Conservation (phyloP, 2,888 invertebrate genomes). For the Stenolophus ochropezus region DNA sequence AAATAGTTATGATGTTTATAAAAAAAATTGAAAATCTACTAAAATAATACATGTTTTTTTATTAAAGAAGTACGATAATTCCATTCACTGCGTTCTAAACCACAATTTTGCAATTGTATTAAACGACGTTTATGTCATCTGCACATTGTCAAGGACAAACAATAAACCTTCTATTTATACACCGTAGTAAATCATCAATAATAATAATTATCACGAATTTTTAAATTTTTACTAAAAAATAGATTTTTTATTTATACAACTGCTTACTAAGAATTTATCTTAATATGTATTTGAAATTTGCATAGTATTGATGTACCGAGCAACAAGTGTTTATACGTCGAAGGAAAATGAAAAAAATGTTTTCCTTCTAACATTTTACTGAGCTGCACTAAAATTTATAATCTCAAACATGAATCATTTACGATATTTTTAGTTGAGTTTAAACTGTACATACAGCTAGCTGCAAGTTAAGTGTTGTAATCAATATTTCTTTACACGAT, state of each 20-base stretch:
- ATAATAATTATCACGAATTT: too few relatives aligned
- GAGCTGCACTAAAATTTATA: slow-evolving; percentile 21
- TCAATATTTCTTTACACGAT: background rate
- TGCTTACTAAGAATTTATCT: background rate
- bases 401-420: slow-evolving; percentile 13
- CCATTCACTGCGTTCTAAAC: too few relatives aligned
- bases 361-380: slow-evolving; percentile 4
- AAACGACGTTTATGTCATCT: background rate
- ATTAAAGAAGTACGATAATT: too few relatives aligned
- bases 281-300: background rate
- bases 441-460: slow-evolving; percentile 4
- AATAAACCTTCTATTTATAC: background rate
- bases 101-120: too few relatives aligned
- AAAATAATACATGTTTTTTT: too few relatives aligned
- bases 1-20: too few relatives aligned
- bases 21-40: too few relatives aligned
- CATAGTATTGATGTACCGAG: background rate
- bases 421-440: slow-evolving; percentile 29
- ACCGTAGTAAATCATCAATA: background rate
- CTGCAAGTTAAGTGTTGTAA: background rate
- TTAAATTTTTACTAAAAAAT: too few relatives aligned
- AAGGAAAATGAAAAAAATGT: background rate
- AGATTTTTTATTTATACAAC: background rate
- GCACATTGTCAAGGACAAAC: background rate
- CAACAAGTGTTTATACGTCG: background rate